Percentiles rank a stretch among this genome's conserved stretches.
Conservation (phyloP, 2,888 invertebrate species). For the Liodrosophila aerea region DNA sequence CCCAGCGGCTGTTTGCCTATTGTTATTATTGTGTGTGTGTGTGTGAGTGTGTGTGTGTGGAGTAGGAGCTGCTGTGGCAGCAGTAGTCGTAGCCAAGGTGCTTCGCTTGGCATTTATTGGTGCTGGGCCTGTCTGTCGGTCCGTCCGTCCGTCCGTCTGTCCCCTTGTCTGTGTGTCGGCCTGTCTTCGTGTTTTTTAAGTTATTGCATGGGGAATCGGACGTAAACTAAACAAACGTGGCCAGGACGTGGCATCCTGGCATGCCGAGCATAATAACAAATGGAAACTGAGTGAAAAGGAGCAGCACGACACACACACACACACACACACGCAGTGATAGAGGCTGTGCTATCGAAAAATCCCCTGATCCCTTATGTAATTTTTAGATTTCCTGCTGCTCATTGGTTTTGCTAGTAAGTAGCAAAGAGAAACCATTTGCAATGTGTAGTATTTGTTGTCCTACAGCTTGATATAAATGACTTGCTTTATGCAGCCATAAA, state of each 20-base stretch:
- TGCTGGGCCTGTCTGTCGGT: slow-evolving; percentile 46
- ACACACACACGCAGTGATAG: too few relatives aligned
- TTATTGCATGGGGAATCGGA: slow-evolving; percentile 80
- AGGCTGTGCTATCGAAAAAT: slow-evolving; percentile 56
- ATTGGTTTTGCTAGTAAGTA: slow-evolving; percentile 34
- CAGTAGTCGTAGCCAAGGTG: slow-evolving; percentile 40
- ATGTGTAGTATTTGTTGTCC: slow-evolving; percentile 28
- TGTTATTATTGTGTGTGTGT: slow-evolving; percentile 41
- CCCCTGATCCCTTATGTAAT: slow-evolving; percentile 82
- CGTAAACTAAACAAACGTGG: slow-evolving; percentile 75
- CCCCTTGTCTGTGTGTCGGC: too few relatives aligned
- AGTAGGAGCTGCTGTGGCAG: not conserved
- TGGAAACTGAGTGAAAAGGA: slow-evolving; percentile 45
- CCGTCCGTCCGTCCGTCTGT: too few relatives aligned
- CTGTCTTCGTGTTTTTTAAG: slow-evolving; percentile 78
- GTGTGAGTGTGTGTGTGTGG: slow-evolving; percentile 2
- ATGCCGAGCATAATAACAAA: slow-evolving; percentile 63
- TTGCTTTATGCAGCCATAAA: slow-evolving; percentile 48
- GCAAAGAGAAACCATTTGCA: slow-evolving; percentile 4
- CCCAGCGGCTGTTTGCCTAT: slow-evolving; percentile 56
- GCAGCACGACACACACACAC: slow-evolving; percentile 8
- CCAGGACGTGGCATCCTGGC: slow-evolving; percentile 44
- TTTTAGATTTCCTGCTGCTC: slow-evolving; percentile 77
- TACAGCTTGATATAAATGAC: slow-evolving; percentile 52
- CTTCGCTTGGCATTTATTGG: slow-evolving; percentile 53